Conservation (phyloP, 2,113 vertebrate species). For the Lampris megalopsis region DNA sequence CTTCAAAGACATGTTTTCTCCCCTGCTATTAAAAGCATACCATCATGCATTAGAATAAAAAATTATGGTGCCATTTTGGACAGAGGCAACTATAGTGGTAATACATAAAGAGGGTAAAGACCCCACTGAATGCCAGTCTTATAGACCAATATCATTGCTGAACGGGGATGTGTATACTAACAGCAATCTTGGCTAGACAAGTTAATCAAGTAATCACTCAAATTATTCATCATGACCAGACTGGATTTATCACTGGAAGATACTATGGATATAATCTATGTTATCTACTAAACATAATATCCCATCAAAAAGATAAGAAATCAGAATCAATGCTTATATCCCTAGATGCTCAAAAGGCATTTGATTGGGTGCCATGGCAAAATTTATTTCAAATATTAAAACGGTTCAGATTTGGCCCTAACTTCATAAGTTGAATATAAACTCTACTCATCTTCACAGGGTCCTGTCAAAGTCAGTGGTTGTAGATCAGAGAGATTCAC, state of each 20-base stretch:
- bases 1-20: conserved; percentile 1
- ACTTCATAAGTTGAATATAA: conserved; percentile 22
- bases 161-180: conserved; percentile 22
- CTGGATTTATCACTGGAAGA: neutral
- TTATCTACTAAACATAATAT: conserved; percentile 14
- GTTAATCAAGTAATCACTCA: neutral
- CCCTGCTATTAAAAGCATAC: conserved; percentile 12
- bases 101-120: conserved; percentile 35
- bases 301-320: neutral
- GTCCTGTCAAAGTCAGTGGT: conserved; percentile 16
- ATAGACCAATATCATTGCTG: conserved; percentile 19
- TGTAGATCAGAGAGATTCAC: conserved; percentile 1
- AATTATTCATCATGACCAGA: conserved; percentile 19
- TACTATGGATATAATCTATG: conserved; percentile 4
- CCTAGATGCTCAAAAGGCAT: conserved; percentile 1
- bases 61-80: neutral
- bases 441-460: neutral
- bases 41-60: conserved; percentile 4
- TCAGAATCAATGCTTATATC: neutral
- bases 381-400: conserved; percentile 19
- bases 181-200: conserved; percentile 13
- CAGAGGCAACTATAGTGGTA: conserved; percentile 1
- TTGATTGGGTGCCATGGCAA: conserved; percentile 9
- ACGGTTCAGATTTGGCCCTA: conserved; percentile 16
- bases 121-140: conserved; percentile 8